Evolutionary conservation across 2,797 vertebrate species (phyloP).

Genomic region (Notoglanidium macrostoma): DNA sequence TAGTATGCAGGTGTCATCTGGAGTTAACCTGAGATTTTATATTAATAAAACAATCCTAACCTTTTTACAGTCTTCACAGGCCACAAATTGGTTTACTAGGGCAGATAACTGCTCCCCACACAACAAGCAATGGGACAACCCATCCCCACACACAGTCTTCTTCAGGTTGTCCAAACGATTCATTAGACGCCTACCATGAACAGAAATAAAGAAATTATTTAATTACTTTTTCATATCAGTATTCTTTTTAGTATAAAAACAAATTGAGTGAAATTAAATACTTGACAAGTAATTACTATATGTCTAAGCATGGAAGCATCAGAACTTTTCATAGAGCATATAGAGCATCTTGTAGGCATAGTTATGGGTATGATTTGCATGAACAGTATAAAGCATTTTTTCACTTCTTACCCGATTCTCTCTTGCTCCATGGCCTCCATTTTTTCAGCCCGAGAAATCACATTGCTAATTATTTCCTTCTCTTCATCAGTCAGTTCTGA

Average conservation of each 20-base stretch:
- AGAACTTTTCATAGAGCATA: no score
- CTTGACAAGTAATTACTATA: neutral
- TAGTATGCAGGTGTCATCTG: no score
- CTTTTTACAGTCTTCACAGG: constrained; percentile 99
- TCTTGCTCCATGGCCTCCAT: constrained; percentile 99
- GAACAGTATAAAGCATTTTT: neutral
- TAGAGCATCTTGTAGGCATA: no score
- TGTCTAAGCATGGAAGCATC: no score
- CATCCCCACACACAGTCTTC: constrained; percentile 90
- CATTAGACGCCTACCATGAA: constrained; percentile 84
- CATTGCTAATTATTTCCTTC: constrained; percentile 94
- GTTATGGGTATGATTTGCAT: no score
- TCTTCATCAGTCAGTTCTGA: constrained; percentile 93
- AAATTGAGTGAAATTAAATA: no score
- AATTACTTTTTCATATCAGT: neutral
- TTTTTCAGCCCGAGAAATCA: constrained; percentile 92
- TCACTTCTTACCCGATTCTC: constrained; percentile 85
- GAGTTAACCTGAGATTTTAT: no score
- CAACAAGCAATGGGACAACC: constrained; percentile 89
- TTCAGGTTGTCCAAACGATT: constrained; percentile 93
- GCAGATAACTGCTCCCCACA: constrained; percentile 92
- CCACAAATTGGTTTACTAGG: constrained; percentile 83
- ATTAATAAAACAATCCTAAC: constrained; percentile 62
- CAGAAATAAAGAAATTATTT: neutral
- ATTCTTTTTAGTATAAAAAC: neutral